Evolutionary conservation across 2,888 invertebrate species (phyloP).

Genomic region (Epinotia ramella): DNA sequence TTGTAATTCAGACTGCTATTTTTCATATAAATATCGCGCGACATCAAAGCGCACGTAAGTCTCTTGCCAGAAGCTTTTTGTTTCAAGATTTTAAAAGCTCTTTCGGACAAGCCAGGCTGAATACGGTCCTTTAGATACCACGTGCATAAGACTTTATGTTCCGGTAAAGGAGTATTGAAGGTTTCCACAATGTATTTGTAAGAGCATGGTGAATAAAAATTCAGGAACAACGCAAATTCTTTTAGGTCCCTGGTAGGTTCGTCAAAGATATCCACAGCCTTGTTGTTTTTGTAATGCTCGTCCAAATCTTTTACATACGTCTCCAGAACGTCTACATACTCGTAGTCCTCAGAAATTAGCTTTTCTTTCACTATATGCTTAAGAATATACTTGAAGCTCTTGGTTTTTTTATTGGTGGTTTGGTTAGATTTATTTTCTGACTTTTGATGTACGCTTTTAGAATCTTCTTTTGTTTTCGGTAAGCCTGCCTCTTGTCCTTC

Average conservation of each 20-base stretch:
- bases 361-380: slow-evolving; percentile 11
- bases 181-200: slow-evolving; percentile 24
- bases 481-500: background rate
- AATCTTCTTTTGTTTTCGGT: background rate
- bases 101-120: slow-evolving; percentile 4
- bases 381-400: slow-evolving; percentile 21
- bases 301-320: slow-evolving; percentile 25
- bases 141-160: slow-evolving; percentile 1
- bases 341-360: slow-evolving; percentile 6
- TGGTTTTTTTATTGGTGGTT: slow-evolving; percentile 1
- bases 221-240: slow-evolving; percentile 13
- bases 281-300: slow-evolving; percentile 12
- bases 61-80: slow-evolving; percentile 10
- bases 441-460: background rate
- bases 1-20: slow-evolving; percentile 18
- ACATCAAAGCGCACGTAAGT: slow-evolving; percentile 22
- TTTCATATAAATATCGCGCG: slow-evolving; percentile 9
- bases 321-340: slow-evolving; percentile 8
- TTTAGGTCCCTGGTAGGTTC: background rate
- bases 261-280: background rate
- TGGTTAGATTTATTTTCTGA: background rate
- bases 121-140: slow-evolving; percentile 22
- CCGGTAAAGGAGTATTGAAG: slow-evolving; percentile 27
- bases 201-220: slow-evolving; percentile 22
- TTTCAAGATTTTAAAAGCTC: slow-evolving; percentile 16